A percentile compares a stretch with the other conserved stretches of the same genome.
Evolutionary conservation across 2,888 invertebrate species (phyloP).

Genomic region (Drosophila subquinaria): DNA sequence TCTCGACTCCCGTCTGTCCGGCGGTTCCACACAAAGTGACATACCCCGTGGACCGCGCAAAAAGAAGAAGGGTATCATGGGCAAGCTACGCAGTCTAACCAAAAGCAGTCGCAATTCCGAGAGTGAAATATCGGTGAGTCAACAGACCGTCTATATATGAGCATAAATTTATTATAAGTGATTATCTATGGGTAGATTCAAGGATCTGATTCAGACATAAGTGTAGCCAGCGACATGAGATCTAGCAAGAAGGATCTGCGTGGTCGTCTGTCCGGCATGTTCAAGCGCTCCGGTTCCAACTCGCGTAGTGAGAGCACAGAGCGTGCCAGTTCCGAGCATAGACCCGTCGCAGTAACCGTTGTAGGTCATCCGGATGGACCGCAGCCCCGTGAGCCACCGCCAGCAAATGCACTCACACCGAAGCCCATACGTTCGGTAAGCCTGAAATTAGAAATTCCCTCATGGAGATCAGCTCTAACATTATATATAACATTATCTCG

Average conservation of each 20-base stretch:
- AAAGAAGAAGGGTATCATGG: conserved; percentile 92
- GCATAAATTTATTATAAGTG: not conserved
- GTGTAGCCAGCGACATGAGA: conserved; percentile 87
- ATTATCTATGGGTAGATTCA: conserved; percentile 84
- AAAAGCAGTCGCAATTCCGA: conserved; percentile 89
- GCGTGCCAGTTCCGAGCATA: conserved; percentile 84
- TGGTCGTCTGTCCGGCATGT: conserved; percentile 93
- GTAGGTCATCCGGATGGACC: conserved; percentile 84
- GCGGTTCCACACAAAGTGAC: conserved; percentile 94
- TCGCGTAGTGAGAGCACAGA: conserved; percentile 89
- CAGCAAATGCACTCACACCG: conserved; percentile 83
- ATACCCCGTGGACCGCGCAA: conserved; percentile 89
- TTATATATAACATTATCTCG: not conserved
- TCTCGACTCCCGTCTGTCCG: conserved; percentile 93
- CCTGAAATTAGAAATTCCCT: not conserved
- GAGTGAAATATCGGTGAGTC: conserved; percentile 85
- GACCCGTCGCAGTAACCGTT: conserved; percentile 86
- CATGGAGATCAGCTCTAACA: not conserved
- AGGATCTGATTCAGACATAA: conserved; percentile 91
- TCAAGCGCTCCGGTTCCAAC: conserved; percentile 89
- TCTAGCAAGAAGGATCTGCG: conserved; percentile 92
- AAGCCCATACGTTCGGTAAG: conserved; percentile 84
- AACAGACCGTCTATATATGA: not conserved
- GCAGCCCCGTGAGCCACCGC: conserved; percentile 83
- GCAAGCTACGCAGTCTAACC: conserved; percentile 93